Conservation (phyloP, 2,888 invertebrate genomes). For the Allolobophora icterica region DNA sequence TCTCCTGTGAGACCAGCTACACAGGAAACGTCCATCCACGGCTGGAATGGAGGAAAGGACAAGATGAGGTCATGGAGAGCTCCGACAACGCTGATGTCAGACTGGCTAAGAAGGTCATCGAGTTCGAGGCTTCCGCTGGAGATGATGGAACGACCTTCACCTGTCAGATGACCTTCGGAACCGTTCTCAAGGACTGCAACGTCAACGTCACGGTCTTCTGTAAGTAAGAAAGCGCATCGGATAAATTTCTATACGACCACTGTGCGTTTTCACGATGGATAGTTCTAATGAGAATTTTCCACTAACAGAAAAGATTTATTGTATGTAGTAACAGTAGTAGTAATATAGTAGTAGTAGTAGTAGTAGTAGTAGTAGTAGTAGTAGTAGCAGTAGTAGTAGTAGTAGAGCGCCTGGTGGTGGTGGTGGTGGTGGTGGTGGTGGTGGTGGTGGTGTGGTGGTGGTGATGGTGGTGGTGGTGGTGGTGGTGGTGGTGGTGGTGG, state of each 20-base stretch:
- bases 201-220: conserved; percentile 20
- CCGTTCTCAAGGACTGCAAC: neutral
- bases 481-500: too few species aligned
- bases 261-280: neutral
- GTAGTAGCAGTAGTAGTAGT: neutral
- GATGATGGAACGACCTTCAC: conserved; percentile 28
- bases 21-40: conserved; percentile 26
- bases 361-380: too few species aligned
- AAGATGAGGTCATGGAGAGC: neutral
- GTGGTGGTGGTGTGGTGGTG: too few species aligned
- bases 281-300: neutral
- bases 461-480: too few species aligned
- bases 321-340: neutral
- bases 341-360: too few species aligned
- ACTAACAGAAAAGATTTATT: too few species aligned
- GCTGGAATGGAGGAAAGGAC: conserved; percentile 3
- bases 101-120: neutral
- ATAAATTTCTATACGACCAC: neutral
- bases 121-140: neutral
- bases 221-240: conserved; percentile 5
- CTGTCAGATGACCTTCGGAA: conserved; percentile 31
- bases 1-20: conserved; percentile 14
- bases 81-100: conserved; percentile 4
- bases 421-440: too few species aligned
- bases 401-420: neutral